Evolutionary conservation across 2,797 vertebrate species (phyloP).

Genomic region (Neoniphon sammara): DNA sequence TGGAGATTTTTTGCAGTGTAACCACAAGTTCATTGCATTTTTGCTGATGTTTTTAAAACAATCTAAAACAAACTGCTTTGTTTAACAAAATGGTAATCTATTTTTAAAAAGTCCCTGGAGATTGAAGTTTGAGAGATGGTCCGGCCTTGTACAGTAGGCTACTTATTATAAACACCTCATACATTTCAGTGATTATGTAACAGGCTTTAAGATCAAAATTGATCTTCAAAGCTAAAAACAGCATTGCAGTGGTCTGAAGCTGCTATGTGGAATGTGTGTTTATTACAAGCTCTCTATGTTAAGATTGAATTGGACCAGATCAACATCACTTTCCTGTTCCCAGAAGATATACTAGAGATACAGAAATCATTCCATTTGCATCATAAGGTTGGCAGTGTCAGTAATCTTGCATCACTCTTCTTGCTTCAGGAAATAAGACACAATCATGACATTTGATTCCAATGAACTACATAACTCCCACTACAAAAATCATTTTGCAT

Average conservation of each 20-base stretch:
- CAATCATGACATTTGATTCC: background rate
- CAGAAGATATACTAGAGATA: conserved; percentile 6
- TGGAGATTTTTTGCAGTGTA: no score
- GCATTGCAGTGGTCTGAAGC: background rate
- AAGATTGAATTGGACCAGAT: conserved; percentile 6
- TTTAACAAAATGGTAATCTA: conserved; percentile 8
- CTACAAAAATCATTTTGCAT: conserved; percentile 17
- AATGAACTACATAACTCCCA: conserved; percentile 1
- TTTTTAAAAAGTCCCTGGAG: conserved; percentile 31
- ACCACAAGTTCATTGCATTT: no score
- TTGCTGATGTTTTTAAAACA: no score
- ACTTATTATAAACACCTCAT: conserved; percentile 1
- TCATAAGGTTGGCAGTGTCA: background rate
- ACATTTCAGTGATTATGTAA: conserved; percentile 36
- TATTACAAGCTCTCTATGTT: background rate
- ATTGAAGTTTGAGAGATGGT: conserved; percentile 35
- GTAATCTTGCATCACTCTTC: conserved; percentile 1
- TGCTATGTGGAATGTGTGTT: conserved; percentile 10
- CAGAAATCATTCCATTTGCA: background rate
- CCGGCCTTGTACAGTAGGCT: background rate
- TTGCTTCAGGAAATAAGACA: background rate
- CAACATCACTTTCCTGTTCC: conserved; percentile 6
- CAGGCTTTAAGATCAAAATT: conserved; percentile 39
- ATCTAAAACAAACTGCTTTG: no score
- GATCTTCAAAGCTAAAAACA: conserved; percentile 10